Evolutionary conservation across 2,113 vertebrate genomes (phyloP).

Genomic region (Chelonoidis abingdonii): DNA sequence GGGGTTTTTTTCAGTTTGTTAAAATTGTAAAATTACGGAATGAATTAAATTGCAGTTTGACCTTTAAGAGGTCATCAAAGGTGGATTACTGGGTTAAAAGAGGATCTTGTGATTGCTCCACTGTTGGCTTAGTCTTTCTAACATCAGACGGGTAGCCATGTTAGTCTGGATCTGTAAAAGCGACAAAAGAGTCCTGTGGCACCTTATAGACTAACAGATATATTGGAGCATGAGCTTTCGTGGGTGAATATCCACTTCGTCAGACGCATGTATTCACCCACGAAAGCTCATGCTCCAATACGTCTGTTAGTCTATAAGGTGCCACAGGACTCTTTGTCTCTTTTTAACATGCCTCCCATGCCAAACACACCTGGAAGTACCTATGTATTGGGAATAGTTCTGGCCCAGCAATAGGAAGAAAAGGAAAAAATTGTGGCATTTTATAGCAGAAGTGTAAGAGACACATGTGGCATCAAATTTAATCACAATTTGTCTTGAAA

Average conservation of each 20-base stretch:
- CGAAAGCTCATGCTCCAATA: no score
- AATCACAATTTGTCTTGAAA: not conserved
- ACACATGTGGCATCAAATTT: not conserved
- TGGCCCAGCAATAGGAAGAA: not conserved
- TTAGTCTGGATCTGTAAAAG: no score
- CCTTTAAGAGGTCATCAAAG: not conserved
- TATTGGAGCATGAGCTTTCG: no score
- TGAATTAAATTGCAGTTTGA: not conserved
- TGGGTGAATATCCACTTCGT: no score
- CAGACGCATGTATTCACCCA: no score
- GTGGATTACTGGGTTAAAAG: not conserved
- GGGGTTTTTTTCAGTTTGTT: not conserved
- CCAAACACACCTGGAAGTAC: not conserved
- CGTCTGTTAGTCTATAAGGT: no score
- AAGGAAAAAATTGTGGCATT: not conserved
- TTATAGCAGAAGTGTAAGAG: not conserved
- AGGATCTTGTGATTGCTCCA: not conserved
- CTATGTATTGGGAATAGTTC: not conserved
- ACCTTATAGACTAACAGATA: no score
- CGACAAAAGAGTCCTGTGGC: no score
- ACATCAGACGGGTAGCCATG: not conserved
- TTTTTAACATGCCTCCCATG: not conserved
- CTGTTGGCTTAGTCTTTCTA: not conserved
- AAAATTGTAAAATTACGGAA: not conserved
- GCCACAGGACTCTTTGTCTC: no score